A percentile compares a stretch with the other conserved stretches of the same genome.
Evolutionary conservation across 2,888 invertebrate species (phyloP).

Genomic region (Apodemia zela): DNA sequence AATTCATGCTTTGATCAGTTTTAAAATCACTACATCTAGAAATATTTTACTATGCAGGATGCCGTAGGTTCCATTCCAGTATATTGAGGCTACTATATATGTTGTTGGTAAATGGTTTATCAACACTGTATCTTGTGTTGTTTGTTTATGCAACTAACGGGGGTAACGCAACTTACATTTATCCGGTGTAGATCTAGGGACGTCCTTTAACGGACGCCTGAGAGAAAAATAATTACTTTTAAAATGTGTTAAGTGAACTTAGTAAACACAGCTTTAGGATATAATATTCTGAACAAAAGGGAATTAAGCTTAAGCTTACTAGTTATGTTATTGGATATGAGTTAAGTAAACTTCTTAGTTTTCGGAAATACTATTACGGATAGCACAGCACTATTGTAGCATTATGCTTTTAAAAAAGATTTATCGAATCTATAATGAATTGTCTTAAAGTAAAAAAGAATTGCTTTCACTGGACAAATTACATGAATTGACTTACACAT

Average conservation of each 20-base stretch:
- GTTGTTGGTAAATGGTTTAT: constrained; percentile 2
- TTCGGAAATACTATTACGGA: no score
- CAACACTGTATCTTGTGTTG: constrained; percentile 55
- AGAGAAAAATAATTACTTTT: constrained; percentile 57
- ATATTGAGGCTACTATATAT: neutral
- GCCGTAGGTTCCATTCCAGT: neutral
- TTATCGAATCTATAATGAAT: no score
- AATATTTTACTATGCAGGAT: neutral
- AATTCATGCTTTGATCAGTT: neutral
- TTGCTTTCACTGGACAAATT: no score
- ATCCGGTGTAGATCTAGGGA: constrained; percentile 76
- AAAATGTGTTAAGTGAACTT: constrained; percentile 36
- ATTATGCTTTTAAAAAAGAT: no score
- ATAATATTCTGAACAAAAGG: neutral
- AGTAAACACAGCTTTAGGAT: neutral
- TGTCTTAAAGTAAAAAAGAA: no score
- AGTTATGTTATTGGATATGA: no score
- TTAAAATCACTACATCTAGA: neutral
- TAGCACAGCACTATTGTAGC: no score
- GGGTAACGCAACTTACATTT: constrained; percentile 68
- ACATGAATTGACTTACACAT: no score
- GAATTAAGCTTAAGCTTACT: no score
- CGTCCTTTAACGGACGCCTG: constrained; percentile 79
- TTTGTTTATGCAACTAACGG: constrained; percentile 33
- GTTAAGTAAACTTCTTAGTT: no score